phyloP scores from a whole-genome alignment of 2,888 invertebrate genomes.

The Eretmocerus hayati region DNA sequence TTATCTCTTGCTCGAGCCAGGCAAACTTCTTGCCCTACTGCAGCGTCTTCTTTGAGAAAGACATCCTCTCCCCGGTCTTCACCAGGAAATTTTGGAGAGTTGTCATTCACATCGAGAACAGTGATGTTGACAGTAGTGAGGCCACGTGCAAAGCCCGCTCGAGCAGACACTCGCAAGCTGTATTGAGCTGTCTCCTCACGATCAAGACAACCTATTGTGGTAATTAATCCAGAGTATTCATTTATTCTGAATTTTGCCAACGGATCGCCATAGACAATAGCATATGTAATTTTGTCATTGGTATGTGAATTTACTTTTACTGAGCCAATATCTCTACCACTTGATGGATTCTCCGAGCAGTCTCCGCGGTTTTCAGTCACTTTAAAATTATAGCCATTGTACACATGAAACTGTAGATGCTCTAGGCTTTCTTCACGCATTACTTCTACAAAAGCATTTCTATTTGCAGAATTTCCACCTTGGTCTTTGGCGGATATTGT shows the following conservation, averaged over 20 bases:
- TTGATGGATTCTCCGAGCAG: slow-evolving; percentile 33
- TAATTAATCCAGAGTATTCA: slow-evolving; percentile 69
- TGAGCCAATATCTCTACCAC: slow-evolving; percentile 69
- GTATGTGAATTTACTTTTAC: slow-evolving; percentile 49
- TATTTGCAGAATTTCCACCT: slow-evolving; percentile 65
- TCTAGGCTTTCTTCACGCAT: slow-evolving; percentile 66
- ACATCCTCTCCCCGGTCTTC: slow-evolving; percentile 66
- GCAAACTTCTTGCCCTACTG: slow-evolving; percentile 89
- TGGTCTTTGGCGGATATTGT: slow-evolving; percentile 75
- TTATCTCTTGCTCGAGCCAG: slow-evolving; percentile 79
- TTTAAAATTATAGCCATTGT: slow-evolving; percentile 73
- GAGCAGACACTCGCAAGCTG: slow-evolving; percentile 72
- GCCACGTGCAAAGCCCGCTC: slow-evolving; percentile 68
- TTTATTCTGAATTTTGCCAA: slow-evolving; percentile 73
- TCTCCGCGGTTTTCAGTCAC: slow-evolving; percentile 74
- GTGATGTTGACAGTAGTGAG: slow-evolving; percentile 73
- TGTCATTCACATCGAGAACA: slow-evolving; percentile 85
- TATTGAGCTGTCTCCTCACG: slow-evolving; percentile 74
- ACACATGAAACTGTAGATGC: slow-evolving; percentile 67
- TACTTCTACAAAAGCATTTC: slow-evolving; percentile 76
- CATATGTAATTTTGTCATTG: slow-evolving; percentile 55
- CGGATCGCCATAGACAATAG: slow-evolving; percentile 75
- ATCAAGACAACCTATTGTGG: slow-evolving; percentile 72
- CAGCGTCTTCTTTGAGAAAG: slow-evolving; percentile 77
- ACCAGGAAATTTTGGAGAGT: slow-evolving; percentile 74